Percentiles rank a stretch among this genome's conserved stretches.
Conservation (phyloP, 2,113 vertebrate genomes). For the Dipodomys spectabilis region DNA sequence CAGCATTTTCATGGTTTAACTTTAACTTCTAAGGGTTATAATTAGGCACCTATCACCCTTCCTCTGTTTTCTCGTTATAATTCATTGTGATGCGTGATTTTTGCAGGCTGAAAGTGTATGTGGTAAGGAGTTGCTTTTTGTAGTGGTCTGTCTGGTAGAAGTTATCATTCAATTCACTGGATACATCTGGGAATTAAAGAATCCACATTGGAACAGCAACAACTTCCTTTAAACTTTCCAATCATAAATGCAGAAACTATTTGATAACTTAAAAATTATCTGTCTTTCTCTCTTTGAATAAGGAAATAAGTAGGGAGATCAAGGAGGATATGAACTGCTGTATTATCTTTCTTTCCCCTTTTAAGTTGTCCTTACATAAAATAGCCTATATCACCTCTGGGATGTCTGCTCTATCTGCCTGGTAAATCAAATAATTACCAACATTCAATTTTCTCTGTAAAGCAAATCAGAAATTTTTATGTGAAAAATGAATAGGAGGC, state of each 20-base stretch:
- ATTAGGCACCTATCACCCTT: background rate
- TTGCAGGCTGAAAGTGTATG: background rate
- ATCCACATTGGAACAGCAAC: background rate
- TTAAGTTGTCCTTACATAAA: background rate
- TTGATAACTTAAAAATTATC: background rate
- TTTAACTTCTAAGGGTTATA: background rate
- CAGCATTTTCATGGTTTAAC: constrained; percentile 14
- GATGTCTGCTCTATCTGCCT: background rate
- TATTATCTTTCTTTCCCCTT: background rate
- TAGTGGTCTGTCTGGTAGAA: background rate
- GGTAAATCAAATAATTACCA: background rate
- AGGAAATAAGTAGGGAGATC: background rate
- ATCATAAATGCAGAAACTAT: constrained; percentile 37
- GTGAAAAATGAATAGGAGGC: background rate
- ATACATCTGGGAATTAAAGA: background rate
- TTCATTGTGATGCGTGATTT: background rate
- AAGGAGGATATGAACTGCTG: background rate
- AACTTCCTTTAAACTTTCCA: constrained; percentile 12
- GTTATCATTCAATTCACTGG: background rate
- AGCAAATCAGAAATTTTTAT: constrained; percentile 4
- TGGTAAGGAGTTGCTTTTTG: constrained; percentile 28
- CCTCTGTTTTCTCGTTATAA: constrained; percentile 22
- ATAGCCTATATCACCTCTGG: background rate
- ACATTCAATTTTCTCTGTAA: background rate
- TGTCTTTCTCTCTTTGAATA: background rate